Evolutionary conservation across 37 sponge, comb jelly and placozoan species (phyloP), one percentile per base, ranked within the genome.

Genomic region (Chondrosia reniformis): DNA sequence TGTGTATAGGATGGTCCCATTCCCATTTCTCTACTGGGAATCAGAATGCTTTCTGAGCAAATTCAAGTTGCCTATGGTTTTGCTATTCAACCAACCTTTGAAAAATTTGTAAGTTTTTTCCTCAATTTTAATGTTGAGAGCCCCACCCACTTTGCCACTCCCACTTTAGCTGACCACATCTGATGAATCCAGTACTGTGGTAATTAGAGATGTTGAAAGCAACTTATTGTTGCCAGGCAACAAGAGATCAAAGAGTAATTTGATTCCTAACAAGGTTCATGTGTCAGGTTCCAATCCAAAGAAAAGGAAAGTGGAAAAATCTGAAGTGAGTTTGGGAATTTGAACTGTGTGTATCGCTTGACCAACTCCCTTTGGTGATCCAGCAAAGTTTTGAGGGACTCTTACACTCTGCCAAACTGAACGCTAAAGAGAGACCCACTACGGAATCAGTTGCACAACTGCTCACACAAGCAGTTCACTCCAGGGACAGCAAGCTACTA

Each of bases 401-500:
- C n/a, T n/a, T n/a, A n/a, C n/a, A n/a, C n/a, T n/a, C n/a, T n/a
- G n/a, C n/a, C n/a, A n/a, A n/a, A n/a, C n/a, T n/a, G n/a, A n/a
- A n/a, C n/a, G n/a, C n/a, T n/a, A n/a, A n/a, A n/a, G 6, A 37
- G n/a, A 39, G 19, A 7, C 72, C 72, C 36, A 34, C 44, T 19
- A 69, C 72, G 24, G 72, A 39, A 39, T 69, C 72, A 1, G 25
- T 69, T 19, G 22, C 40, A 13, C 72, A 69, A 44, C 36, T 69
- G 19, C 39, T 69, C 4, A 44, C 42, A 13, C 72, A 69, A 39
- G 72, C 72, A 1, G 72, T 69, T 0, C 31, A 30, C 40, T 69
- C 72, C 43, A 37, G 42, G 43, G 72, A 69, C 43, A 40, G 72
- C 72, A 69, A 69, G 42, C 36, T 69, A 39, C 43, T 69, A 2